A percentile compares a stretch with the other conserved stretches of the same genome.
phyloP scores from a whole-genome alignment of 2,113 vertebrate genomes.

The Mustela lutreola region DNA sequence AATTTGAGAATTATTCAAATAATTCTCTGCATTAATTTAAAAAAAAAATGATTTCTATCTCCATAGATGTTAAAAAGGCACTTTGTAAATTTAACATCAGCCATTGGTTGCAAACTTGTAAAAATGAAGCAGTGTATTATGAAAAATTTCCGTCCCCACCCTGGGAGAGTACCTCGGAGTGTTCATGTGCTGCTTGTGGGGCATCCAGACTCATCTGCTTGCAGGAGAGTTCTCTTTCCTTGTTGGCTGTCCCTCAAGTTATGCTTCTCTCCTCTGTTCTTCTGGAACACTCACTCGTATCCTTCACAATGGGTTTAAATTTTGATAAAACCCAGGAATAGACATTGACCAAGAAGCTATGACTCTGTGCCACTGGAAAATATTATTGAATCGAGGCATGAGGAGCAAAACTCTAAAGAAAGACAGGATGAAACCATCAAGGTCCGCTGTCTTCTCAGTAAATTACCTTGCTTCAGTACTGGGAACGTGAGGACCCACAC shows the following conservation, averaged over 20 bases:
- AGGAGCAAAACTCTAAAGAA: neutral
- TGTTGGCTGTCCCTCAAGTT: neutral
- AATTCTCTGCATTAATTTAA: neutral
- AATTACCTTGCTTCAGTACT: neutral
- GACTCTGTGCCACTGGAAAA: neutral
- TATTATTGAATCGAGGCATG: too few relatives aligned
- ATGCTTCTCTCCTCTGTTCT: neutral
- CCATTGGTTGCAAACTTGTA: neutral
- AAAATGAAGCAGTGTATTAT: neutral
- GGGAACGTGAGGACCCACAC: neutral
- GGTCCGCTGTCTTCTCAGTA: neutral
- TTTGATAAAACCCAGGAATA: neutral
- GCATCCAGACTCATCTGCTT: neutral
- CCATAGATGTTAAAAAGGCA: neutral
- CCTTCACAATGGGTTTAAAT: neutral
- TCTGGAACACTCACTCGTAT: neutral
- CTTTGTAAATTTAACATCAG: neutral
- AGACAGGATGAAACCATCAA: neutral
- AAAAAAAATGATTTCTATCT: neutral
- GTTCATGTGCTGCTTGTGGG: neutral
- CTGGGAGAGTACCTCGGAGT: neutral
- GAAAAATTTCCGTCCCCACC: neutral
- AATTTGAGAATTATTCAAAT: constrained; percentile 48
- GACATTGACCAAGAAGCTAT: neutral
- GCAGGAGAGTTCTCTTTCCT: neutral